A percentile compares a stretch with the other conserved stretches of the same genome.
phyloP scores from a whole-genome alignment of 2,797 vertebrate genomes.

The Furcifer pardalis region DNA sequence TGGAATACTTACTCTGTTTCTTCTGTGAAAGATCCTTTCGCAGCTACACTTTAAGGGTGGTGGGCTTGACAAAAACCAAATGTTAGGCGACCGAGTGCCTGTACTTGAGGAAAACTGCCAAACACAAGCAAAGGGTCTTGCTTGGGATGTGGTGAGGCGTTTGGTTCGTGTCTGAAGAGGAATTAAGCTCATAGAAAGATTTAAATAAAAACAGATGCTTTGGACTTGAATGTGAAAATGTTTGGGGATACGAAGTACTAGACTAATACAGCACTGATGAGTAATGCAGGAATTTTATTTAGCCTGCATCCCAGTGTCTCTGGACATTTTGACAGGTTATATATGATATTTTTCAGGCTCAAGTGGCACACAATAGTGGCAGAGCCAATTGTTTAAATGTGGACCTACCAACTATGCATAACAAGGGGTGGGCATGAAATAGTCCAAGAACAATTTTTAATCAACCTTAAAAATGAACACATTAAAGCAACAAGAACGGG shows the following conservation, averaged over 20 bases:
- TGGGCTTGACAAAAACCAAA: slow-evolving; percentile 43
- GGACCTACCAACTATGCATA: not conserved
- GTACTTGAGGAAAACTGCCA: slow-evolving; percentile 48
- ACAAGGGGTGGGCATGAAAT: not conserved
- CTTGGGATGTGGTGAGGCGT: slow-evolving; percentile 40
- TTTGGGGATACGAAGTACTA: slow-evolving; percentile 55
- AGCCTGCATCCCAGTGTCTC: not conserved
- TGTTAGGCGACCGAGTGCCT: not conserved
- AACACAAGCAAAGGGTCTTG: slow-evolving; percentile 38
- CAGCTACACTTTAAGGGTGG: slow-evolving; percentile 26
- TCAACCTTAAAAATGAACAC: not conserved
- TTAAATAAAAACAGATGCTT: slow-evolving; percentile 31
- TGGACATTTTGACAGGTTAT: slow-evolving; percentile 10
- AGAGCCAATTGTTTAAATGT: not conserved
- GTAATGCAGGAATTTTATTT: slow-evolving; percentile 24
- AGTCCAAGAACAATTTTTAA: not conserved
- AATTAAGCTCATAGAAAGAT: slow-evolving; percentile 63
- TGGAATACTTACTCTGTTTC: slow-evolving; percentile 41
- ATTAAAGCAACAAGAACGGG: not conserved
- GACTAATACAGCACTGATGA: slow-evolving; percentile 40
- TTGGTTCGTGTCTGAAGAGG: slow-evolving; percentile 62
- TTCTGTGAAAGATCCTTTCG: not conserved
- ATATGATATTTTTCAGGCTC: slow-evolving; percentile 10
- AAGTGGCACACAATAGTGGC: not conserved
- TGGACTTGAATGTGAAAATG: slow-evolving; percentile 41